Conservation (phyloP, 2,888 invertebrate species). For the Athalia cordata region DNA sequence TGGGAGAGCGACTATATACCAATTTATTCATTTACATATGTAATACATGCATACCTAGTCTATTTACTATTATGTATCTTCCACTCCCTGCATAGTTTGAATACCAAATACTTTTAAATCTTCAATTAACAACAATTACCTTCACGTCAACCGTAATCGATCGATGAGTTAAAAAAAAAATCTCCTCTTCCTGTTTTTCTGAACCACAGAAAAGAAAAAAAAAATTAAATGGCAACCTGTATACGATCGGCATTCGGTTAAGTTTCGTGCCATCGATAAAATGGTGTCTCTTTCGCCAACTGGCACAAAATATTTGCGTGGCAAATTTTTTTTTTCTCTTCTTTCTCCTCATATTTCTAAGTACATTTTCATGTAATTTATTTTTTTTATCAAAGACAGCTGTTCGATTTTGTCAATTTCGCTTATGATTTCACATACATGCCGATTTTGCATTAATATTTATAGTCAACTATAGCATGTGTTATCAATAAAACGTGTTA, state of each 20-base stretch:
- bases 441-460: too few relatives aligned
- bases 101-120: not conserved
- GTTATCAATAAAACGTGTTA: too few relatives aligned
- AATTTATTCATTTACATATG: not conserved
- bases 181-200: too few relatives aligned
- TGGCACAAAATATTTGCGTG: slow-evolving; percentile 18
- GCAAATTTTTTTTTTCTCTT: not conserved
- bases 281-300: slow-evolving; percentile 21
- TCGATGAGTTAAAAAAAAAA: too few relatives aligned
- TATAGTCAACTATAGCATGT: too few relatives aligned
- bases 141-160: too few relatives aligned
- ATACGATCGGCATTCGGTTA: not conserved
- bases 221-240: not conserved
- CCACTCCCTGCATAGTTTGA: too few relatives aligned
- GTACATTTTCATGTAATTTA: too few relatives aligned
- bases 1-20: not conserved
- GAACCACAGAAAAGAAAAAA: too few relatives aligned
- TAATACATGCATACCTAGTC: not conserved
- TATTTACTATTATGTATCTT: not conserved
- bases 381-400: too few relatives aligned
- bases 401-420: too few relatives aligned
- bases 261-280: slow-evolving; percentile 7
- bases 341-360: not conserved
- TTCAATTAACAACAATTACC: slow-evolving; percentile 20
- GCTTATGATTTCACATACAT: too few relatives aligned